These are phyloP conservation scores for Hypocryptadius cinnamomeus DNA, from an alignment of 2,113 vertebrate species.

Conservation along the genomic window DNA sequence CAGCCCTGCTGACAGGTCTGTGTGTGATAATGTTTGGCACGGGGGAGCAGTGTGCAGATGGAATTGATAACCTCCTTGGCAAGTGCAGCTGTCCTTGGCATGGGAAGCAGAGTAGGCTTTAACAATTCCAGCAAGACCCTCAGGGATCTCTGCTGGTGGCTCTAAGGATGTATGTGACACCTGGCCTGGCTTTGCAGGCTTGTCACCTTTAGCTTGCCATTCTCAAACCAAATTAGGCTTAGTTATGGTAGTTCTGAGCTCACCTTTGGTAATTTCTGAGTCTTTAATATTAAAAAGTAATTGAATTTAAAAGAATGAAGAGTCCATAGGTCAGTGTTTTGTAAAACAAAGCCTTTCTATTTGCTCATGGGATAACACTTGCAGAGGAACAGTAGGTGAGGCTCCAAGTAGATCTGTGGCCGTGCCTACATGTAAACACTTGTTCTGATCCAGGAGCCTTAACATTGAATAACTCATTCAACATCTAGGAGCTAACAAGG, in stretches of 20 bases:
- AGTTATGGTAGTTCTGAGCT: background rate
- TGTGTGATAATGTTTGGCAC: background rate
- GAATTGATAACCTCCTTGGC: background rate
- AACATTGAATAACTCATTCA: background rate
- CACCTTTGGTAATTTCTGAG: background rate
- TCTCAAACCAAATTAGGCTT: background rate
- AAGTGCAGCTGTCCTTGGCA: background rate
- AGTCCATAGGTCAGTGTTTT: background rate
- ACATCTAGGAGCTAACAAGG: background rate
- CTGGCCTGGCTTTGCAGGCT: background rate
- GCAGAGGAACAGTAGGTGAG: background rate
- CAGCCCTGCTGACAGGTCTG: background rate
- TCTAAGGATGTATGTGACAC: background rate
- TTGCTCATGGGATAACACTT: background rate
- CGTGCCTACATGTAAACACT: background rate
- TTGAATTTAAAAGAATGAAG: background rate
- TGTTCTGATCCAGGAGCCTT: background rate
- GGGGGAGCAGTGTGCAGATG: background rate
- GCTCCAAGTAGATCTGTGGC: background rate
- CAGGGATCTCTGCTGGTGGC: background rate
- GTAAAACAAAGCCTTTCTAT: background rate
- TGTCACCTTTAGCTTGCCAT: background rate
- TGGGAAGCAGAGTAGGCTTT: background rate
- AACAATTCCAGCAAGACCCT: background rate
- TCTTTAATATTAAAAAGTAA: background rate